phyloP scores from a whole-genome alignment of 2,797 vertebrate genomes.

The Chelonia mydas region DNA sequence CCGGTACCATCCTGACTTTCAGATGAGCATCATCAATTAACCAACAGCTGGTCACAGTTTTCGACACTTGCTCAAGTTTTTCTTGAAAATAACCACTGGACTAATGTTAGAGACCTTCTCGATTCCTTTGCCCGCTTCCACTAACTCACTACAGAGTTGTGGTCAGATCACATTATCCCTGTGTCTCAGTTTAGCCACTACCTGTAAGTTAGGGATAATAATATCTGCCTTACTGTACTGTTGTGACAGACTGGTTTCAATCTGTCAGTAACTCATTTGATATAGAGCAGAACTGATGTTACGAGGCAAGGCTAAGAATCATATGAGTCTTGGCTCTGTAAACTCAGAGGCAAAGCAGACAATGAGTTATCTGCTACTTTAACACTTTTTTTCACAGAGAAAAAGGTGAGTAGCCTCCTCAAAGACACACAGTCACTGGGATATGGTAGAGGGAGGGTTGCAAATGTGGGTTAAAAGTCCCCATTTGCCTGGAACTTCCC shows the following conservation, averaged over 20 bases:
- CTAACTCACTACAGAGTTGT: not conserved
- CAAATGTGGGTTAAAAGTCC: not conserved
- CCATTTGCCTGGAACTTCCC: not conserved
- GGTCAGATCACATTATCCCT: not conserved
- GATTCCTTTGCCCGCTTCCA: not conserved
- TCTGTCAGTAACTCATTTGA: not conserved
- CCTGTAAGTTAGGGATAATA: not conserved
- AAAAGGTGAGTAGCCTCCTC: not conserved
- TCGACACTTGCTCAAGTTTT: not conserved
- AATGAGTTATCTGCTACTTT: not conserved
- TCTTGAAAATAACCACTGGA: not conserved
- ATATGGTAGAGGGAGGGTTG: not conserved
- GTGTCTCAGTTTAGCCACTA: not conserved
- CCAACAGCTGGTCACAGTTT: rapidly evolving
- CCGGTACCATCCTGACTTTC: not conserved
- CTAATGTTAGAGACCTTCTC: not conserved
- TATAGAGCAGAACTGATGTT: not conserved
- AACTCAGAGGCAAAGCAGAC: not conserved
- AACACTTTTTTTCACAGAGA: not conserved
- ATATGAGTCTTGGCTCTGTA: not conserved
- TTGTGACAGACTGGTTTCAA: not conserved
- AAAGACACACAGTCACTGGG: conserved; percentile 7
- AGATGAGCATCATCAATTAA: not conserved
- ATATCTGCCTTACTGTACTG: not conserved
- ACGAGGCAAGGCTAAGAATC: not conserved